Base-by-base conservation (phyloP, 2,113 vertebrate genomes). In the Gavia stellata region DNA sequence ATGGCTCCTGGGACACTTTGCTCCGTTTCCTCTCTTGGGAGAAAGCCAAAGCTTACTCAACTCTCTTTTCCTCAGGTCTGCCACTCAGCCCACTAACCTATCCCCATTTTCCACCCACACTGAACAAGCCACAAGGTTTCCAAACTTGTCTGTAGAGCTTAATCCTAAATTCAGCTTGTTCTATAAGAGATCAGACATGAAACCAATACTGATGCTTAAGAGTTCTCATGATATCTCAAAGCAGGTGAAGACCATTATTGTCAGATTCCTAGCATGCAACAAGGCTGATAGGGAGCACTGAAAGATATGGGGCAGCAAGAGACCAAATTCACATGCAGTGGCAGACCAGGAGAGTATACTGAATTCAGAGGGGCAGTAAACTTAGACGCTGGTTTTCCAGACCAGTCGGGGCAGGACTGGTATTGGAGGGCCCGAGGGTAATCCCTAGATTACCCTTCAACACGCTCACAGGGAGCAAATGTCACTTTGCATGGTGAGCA, bases 201-300 rank as follows among this genome's bases (percentile, higher is more conserved):
- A 96, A 96, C 87, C 82, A 93, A 85, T 56, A 92, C 91, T 65
- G 38, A 71, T 4, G 79, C 71, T 66, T 70, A 47, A 88, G 63
- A 90, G 67, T 66, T 94, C 63, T 63, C 31, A 26, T 95, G 94
- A 91, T 83, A 73, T 80, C 87, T 84, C 72, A 73, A 95, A 94
- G 89, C 97, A 96, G 94, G 94, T 95, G 92, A 97, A 47, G 87
- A 92, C 78, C 94, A 95, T 90, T 92, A 92, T 88, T 96, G 78
- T 91, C 95, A 63, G 91, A 96, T 94, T 94, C 95, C 86, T 95
- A 81, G 78, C 93, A 42, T 88, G 79, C 92, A 94, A 25, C 78
- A 58, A 77, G 42, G 52, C 91, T 71, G 62, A 85, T 16, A 80
- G 38, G 38, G 62, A 93, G 56, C 90, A 74, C 44, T 59, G 68